phyloP scores from a whole-genome alignment of 1,140 invertebrate genomes.

The Trinorchestia longiramus region DNA sequence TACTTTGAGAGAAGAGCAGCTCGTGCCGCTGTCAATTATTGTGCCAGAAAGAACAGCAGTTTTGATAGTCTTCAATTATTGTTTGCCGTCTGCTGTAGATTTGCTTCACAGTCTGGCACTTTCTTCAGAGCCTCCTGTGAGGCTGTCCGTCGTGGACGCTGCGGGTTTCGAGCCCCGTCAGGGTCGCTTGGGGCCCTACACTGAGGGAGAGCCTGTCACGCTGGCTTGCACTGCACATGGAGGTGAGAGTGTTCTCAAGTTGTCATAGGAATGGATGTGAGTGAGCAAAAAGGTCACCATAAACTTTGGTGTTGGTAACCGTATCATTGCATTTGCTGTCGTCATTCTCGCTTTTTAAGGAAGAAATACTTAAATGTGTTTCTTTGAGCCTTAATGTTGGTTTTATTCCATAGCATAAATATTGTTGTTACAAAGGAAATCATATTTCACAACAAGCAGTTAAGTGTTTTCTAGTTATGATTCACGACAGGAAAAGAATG shows the following conservation, averaged over 20 bases:
- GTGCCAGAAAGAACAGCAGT: too few species aligned
- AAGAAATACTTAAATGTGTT: not conserved
- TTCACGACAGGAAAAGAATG: not conserved
- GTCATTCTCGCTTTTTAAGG: not conserved
- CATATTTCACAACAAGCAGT: not conserved
- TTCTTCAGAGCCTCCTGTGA: constrained; percentile 51
- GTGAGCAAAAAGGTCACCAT: too few species aligned
- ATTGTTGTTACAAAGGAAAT: not conserved
- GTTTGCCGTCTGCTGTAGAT: not conserved
- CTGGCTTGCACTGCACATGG: constrained; percentile 56
- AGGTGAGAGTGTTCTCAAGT: constrained; percentile 1
- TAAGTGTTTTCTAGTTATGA: not conserved
- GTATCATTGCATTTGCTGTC: not conserved
- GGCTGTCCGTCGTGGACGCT: constrained; percentile 34
- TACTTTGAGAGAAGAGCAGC: too few species aligned
- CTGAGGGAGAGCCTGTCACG: constrained; percentile 49
- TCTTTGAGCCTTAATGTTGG: not conserved
- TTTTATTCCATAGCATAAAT: not conserved
- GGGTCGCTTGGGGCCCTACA: constrained; percentile 44
- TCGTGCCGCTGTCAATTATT: too few species aligned
- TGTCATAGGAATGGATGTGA: not conserved
- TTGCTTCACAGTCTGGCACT: not conserved
- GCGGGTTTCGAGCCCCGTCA: not conserved
- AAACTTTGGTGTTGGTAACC: not conserved
- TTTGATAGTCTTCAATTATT: not conserved